Evolutionary conservation across 2,113 vertebrate species (phyloP).

Genomic region (Salvelinus alpinus): DNA sequence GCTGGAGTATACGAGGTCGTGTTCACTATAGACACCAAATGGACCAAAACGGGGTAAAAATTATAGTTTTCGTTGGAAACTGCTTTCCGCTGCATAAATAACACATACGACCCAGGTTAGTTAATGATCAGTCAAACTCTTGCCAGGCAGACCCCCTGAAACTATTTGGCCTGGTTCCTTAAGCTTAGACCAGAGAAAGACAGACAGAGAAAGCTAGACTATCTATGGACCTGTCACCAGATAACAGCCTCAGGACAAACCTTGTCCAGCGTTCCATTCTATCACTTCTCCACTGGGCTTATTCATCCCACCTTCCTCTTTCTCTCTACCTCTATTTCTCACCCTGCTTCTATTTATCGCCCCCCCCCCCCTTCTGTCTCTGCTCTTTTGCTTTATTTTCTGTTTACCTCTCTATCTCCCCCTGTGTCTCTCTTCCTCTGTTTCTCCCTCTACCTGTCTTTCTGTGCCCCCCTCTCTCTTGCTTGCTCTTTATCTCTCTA

Average conservation of each 20-base stretch:
- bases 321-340: background rate
- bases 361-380: slow-evolving; percentile 42
- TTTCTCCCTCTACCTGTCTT: slow-evolving; percentile 31
- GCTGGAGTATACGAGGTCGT: too few species aligned
- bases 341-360: background rate
- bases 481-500: background rate
- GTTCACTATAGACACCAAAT: too few species aligned
- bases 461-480: slow-evolving; percentile 7
- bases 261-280: slow-evolving; percentile 2
- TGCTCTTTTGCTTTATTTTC: slow-evolving; percentile 16
- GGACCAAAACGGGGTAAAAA: too few species aligned
- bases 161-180: slow-evolving; percentile 19
- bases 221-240: slow-evolving; percentile 46
- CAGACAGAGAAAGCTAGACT: slow-evolving; percentile 36
- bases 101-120: background rate
- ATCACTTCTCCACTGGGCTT: background rate
- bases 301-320: background rate
- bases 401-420: background rate
- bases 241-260: slow-evolving; percentile 45
- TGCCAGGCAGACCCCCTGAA: background rate
- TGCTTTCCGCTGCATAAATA: background rate
- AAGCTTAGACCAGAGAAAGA: slow-evolving; percentile 43
- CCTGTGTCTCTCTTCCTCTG: slow-evolving; percentile 22
- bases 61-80: too few species aligned
- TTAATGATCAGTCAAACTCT: slow-evolving; percentile 28